Conservation (phyloP, 2,113 vertebrate genomes). For the Heterocephalus glaber region DNA sequence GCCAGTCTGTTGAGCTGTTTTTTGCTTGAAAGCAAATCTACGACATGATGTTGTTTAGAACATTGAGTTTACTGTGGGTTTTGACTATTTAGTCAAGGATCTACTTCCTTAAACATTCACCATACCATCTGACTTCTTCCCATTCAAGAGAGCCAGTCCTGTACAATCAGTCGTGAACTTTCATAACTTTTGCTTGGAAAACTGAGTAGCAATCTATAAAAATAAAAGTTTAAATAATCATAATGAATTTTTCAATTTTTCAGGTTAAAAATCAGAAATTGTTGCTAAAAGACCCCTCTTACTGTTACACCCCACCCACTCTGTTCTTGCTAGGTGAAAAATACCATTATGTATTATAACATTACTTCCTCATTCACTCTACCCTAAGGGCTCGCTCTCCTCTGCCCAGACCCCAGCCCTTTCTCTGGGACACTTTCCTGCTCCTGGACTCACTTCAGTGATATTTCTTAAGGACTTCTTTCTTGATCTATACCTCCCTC, state of each 20-base stretch:
- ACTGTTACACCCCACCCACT: neutral
- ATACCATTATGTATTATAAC: neutral
- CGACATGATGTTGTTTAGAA: neutral
- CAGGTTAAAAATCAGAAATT: neutral
- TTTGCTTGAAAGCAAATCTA: neutral
- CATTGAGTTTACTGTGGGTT: neutral
- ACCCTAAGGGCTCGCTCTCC: neutral
- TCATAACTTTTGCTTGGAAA: neutral
- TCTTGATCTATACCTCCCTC: neutral
- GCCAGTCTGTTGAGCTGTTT: neutral
- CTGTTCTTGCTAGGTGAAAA: neutral
- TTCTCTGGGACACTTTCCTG: neutral
- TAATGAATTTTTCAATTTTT: neutral
- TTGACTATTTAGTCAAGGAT: neutral
- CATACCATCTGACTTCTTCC: neutral
- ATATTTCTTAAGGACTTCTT: neutral
- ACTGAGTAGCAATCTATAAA: neutral
- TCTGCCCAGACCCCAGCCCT: neutral
- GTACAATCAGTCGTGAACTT: neutral
- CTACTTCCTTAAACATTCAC: neutral
- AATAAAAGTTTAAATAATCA: neutral
- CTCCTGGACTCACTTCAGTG: neutral
- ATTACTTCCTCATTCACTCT: neutral
- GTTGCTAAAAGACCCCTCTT: neutral
- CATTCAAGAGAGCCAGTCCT: neutral